phyloP scores from a whole-genome alignment of 2,888 invertebrate species.

The Deilephila elpenor region DNA sequence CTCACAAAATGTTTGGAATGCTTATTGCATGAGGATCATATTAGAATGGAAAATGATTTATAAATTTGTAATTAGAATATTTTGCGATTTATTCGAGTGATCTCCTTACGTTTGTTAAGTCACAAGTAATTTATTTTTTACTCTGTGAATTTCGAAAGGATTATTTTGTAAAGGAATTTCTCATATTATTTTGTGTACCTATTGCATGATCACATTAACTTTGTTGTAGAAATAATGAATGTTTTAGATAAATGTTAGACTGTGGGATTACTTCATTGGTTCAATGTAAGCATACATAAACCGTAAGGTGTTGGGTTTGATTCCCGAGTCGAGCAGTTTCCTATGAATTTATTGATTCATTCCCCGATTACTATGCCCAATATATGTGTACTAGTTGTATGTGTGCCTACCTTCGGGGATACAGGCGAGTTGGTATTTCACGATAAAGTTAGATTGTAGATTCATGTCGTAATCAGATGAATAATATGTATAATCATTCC shows the following conservation, averaged over 20 bases:
- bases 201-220: not conserved
- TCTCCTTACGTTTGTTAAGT: constrained; percentile 12
- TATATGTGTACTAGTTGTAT: too few relatives aligned
- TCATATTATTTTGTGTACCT: not conserved
- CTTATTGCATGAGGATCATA: not conserved
- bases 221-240: not conserved
- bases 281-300: not conserved
- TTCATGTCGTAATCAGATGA: not conserved
- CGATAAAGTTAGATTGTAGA: not conserved
- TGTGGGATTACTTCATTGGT: not conserved
- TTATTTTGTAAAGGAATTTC: constrained; percentile 1
- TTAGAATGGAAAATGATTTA: not conserved
- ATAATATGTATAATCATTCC: constrained; percentile 8
- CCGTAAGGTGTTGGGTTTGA: not conserved
- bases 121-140: not conserved
- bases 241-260: constrained; percentile 11
- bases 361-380: too few relatives aligned
- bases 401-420: not conserved
- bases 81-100: constrained; percentile 1
- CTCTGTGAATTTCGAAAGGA: not conserved
- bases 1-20: not conserved
- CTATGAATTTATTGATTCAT: too few relatives aligned
- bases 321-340: too few relatives aligned
- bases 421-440: not conserved
- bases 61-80: constrained; percentile 1